A percentile compares a stretch with the other conserved stretches of the same genome.
These are phyloP conservation scores for Eupithecia dodoneata DNA, from an alignment of 2,888 invertebrate species.

Conservation along the genomic window DNA sequence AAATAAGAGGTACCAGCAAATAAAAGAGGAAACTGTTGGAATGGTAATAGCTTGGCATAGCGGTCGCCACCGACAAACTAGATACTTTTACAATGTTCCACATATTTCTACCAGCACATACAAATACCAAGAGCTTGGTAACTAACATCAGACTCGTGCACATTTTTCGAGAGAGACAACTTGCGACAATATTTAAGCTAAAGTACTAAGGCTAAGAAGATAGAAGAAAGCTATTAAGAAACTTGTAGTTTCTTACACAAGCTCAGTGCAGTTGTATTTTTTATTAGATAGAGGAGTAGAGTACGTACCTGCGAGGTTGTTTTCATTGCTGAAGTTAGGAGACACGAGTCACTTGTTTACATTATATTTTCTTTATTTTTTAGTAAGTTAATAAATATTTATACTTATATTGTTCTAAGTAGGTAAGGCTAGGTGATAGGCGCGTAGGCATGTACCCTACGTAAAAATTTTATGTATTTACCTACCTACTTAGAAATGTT, in stretches of 20 bases:
- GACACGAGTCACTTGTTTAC: not conserved
- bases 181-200: slow-evolving; percentile 27
- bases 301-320: not conserved
- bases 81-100: slow-evolving; percentile 40
- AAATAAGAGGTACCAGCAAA: not conserved
- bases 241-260: slow-evolving; percentile 26
- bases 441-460: too few relatives aligned
- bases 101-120: slow-evolving; percentile 18
- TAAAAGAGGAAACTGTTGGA: slow-evolving; percentile 40
- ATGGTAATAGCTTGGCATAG: slow-evolving; percentile 46
- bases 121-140: slow-evolving; percentile 17
- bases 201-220: slow-evolving; percentile 26
- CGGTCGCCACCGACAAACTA: slow-evolving; percentile 29
- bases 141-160: slow-evolving; percentile 18
- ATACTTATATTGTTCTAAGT: not conserved
- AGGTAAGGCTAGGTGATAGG: too few relatives aligned
- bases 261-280: slow-evolving; percentile 14
- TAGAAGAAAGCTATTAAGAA: too few relatives aligned
- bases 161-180: slow-evolving; percentile 27
- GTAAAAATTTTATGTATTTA: too few relatives aligned
- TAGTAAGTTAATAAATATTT: not conserved
- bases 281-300: slow-evolving; percentile 8
- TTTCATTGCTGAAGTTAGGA: not conserved
- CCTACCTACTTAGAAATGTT: too few relatives aligned
- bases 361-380: not conserved